These are phyloP conservation scores for Microtus agrestis DNA, from an alignment of 2,797 vertebrate genomes.

Conservation along the genomic window DNA sequence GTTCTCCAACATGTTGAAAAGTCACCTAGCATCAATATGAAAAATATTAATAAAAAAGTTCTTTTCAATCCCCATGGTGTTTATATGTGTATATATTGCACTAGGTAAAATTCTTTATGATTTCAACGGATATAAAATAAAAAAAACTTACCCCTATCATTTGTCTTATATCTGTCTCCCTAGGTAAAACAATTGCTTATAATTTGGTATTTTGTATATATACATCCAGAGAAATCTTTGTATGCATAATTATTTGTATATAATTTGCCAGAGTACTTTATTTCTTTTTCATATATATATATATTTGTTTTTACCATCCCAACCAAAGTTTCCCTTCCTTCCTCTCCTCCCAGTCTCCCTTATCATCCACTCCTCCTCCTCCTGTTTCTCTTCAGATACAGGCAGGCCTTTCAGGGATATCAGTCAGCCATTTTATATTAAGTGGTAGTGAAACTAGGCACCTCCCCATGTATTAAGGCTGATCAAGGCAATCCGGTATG, in stretches of 20 bases:
- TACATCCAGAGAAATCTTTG: slow-evolving; percentile 32
- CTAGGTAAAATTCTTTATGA: slow-evolving; percentile 18
- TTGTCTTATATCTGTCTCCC: neutral
- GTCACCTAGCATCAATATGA: neutral
- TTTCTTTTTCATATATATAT: neutral
- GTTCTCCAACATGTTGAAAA: neutral
- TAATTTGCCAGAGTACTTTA: neutral
- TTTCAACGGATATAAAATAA: slow-evolving; percentile 21
- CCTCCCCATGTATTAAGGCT: neutral
- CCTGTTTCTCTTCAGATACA: neutral
- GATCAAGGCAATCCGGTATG: neutral
- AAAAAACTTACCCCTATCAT: neutral
- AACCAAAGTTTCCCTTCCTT: neutral
- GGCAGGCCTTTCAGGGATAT: neutral
- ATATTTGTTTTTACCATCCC: neutral
- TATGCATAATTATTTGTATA: neutral
- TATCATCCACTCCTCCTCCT: neutral
- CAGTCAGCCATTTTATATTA: neutral
- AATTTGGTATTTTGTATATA: neutral
- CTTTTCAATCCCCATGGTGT: neutral
- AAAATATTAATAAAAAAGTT: neutral
- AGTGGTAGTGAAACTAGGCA: neutral
- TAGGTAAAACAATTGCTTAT: slow-evolving; percentile 13
- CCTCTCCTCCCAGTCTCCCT: neutral
- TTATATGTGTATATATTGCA: neutral